Conservation (phyloP, 2,113 vertebrate genomes). For the Aptenodytes patagonicus region DNA sequence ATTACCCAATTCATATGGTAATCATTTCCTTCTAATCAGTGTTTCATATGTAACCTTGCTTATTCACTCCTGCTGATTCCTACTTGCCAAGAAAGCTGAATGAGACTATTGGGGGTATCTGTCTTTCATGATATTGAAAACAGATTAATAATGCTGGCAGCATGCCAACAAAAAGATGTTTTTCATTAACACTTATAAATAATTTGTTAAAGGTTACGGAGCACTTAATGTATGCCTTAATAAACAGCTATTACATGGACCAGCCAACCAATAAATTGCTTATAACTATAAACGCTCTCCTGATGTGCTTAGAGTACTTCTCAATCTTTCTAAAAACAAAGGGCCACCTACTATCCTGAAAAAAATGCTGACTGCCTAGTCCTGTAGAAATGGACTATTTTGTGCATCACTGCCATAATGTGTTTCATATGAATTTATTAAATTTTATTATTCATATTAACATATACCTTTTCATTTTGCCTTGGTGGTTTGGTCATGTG, state of each 20-base stretch:
- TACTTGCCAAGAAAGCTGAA: conserved; percentile 6
- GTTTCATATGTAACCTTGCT: conserved; percentile 18
- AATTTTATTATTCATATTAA: neutral
- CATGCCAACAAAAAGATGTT: neutral
- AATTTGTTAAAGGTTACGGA: conserved; percentile 4
- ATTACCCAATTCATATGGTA: conserved; percentile 41
- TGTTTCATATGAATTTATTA: neutral
- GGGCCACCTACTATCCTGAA: neutral
- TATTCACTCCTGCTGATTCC: neutral
- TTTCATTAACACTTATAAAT: conserved; percentile 25
- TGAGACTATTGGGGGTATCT: neutral
- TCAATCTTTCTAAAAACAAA: neutral
- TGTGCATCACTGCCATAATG: neutral
- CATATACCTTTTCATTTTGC: neutral
- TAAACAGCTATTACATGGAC: neutral
- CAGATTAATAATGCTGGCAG: conserved; percentile 23
- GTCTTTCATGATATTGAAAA: neutral
- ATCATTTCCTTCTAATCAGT: conserved; percentile 42
- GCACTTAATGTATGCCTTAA: neutral
- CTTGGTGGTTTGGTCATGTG: neutral
- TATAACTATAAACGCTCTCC: neutral
- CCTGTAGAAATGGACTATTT: neutral
- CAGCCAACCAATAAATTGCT: neutral
- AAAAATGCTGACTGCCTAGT: neutral
- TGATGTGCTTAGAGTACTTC: neutral